Base-by-base conservation (phyloP, 1,140 invertebrate species). In the Camponotus floridanus region DNA sequence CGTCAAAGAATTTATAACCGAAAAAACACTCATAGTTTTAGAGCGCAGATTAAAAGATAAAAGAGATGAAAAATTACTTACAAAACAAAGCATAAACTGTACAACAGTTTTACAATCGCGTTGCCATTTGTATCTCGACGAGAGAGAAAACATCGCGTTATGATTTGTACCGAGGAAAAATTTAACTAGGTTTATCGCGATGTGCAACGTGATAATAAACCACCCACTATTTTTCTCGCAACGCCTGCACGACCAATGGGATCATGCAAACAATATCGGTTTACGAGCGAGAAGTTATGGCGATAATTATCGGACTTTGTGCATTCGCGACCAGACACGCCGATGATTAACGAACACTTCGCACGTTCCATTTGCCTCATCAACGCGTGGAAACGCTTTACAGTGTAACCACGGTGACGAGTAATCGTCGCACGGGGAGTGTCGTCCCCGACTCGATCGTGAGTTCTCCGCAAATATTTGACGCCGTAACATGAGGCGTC, bases 401-500 rank as follows among this genome's bases (percentile, higher is more conserved):
- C 26, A 61, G 26, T 57, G 18, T 74, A 61, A 74, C 68, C 39
- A 73, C 13, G 39, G 55, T 45, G 39, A 51, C 4, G 48, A 45
- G 18, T 73, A 31, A 71, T 83, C 39, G 55, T 48, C 55, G 42
- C 51, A n/a, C 21, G 26, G 36, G 21, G 79, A 55, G 8, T 36
- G 55, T 71, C 15, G 15, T 18, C 21, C 39, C 21, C 15, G 68
- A 36, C 5, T 13, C 21, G 9, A 3, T n/a, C 39, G 31, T 73
- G 79, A 83, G 68, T 83, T 74, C 79, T 83, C 68, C 39, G 79
- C 67, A 81, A 81, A 81, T 81, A 81, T 81, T 73, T 81, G 67
- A 59, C 18, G 18, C 26, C 36, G 67, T 61, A 67, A 59, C 51
- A 36, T 21, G 13, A 59, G n/a, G 39, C n/a, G 67, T 81, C 59